phyloP scores from a whole-genome alignment of 2,888 invertebrate species.

The Sphecodes monilicornis region DNA sequence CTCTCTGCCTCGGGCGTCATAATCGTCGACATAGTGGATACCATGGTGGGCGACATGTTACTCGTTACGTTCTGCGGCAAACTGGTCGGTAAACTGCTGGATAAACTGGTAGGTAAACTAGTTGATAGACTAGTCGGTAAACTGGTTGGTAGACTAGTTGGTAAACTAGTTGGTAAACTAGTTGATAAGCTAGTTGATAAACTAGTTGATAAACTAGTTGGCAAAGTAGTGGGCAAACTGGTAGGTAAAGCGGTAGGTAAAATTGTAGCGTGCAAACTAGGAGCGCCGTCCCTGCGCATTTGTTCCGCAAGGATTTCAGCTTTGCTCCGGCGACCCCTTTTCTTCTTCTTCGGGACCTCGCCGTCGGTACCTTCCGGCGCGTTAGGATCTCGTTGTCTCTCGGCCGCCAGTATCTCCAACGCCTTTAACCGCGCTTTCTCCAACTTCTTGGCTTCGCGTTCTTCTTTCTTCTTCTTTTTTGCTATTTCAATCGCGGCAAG shows the following conservation, averaged over 20 bases:
- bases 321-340: constrained; percentile 82
- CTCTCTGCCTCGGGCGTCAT: constrained; percentile 68
- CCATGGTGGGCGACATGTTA: constrained; percentile 62
- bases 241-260: constrained; percentile 42
- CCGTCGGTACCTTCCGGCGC: constrained; percentile 79
- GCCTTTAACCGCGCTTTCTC: constrained; percentile 82
- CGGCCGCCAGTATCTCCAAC: constrained; percentile 81
- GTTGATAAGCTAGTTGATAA: constrained; percentile 16
- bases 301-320: constrained; percentile 83
- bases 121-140: constrained; percentile 20
- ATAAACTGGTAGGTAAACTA: constrained; percentile 16
- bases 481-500: constrained; percentile 84
- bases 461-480: constrained; percentile 82
- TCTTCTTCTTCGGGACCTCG: constrained; percentile 82
- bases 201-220: constrained; percentile 8
- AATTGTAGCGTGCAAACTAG: constrained; percentile 65
- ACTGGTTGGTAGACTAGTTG: constrained; percentile 24
- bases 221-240: constrained; percentile 7
- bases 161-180: constrained; percentile 18
- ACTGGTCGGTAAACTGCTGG: constrained; percentile 18
- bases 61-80: constrained; percentile 49
- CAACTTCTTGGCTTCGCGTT: constrained; percentile 80
- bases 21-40: constrained; percentile 65
- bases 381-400: constrained; percentile 78
- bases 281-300: constrained; percentile 81